Conservation (phyloP, 1,140 invertebrate species). For the Drosophila lacteicornis region DNA sequence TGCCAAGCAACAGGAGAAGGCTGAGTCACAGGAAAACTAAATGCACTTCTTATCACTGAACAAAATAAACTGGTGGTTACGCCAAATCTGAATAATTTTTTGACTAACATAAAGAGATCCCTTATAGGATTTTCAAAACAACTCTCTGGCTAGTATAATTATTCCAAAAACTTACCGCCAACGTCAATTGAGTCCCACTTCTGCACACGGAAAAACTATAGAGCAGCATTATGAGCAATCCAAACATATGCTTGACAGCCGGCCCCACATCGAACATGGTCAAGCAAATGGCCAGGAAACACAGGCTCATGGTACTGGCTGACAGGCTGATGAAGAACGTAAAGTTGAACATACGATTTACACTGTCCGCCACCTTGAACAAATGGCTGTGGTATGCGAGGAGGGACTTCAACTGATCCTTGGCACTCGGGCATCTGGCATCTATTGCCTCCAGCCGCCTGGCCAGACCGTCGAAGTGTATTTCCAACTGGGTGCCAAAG, state of each 20-base stretch:
- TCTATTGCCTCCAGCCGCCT: conserved; percentile 40
- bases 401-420: conserved; percentile 42
- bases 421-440: conserved; percentile 40
- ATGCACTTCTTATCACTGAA: neutral
- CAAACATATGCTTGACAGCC: conserved; percentile 55
- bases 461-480: conserved; percentile 70
- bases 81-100: neutral
- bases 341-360: conserved; percentile 64
- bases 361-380: conserved; percentile 31
- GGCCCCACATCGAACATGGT: conserved; percentile 47
- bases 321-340: conserved; percentile 57
- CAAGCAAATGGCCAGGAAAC: conserved; percentile 62
- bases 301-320: conserved; percentile 51
- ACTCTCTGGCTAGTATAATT: neutral
- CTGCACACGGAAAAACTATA: conserved; percentile 46
- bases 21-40: neutral
- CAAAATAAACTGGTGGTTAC: neutral
- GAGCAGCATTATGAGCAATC: conserved; percentile 38
- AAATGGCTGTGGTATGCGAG: conserved; percentile 53
- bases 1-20: neutral
- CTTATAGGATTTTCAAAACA: neutral
- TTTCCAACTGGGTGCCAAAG: conserved; percentile 63
- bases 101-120: too few species aligned
- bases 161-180: conserved; percentile 35
- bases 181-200: conserved; percentile 46